phyloP scores from a whole-genome alignment of 2,113 vertebrate genomes.

The Octodon degus region DNA sequence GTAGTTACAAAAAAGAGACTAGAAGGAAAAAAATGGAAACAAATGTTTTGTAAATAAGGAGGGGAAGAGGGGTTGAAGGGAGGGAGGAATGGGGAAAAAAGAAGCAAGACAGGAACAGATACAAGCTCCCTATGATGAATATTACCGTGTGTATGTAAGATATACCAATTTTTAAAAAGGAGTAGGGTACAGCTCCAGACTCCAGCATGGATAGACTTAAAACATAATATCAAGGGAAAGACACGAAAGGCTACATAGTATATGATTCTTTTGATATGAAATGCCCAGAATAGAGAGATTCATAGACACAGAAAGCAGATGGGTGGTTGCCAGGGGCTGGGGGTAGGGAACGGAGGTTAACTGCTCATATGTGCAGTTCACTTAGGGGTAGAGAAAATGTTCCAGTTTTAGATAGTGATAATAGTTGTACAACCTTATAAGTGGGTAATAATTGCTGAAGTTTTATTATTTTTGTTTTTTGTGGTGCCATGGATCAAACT shows the following conservation, averaged over 20 bases:
- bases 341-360: not conserved
- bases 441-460: not conserved
- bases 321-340: not conserved
- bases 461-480: no score
- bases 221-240: not conserved
- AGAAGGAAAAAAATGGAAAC: not conserved
- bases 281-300: not conserved
- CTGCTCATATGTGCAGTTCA: not conserved
- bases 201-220: accelerated
- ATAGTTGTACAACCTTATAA: not conserved
- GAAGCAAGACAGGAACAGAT: not conserved
- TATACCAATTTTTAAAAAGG: not conserved
- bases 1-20: not conserved
- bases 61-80: not conserved
- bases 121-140: not conserved
- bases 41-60: not conserved
- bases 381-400: not conserved
- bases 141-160: not conserved
- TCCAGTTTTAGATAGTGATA: not conserved
- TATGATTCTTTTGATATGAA: not conserved
- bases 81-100: not conserved
- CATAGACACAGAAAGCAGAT: not conserved
- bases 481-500: no score
- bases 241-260: accelerated
- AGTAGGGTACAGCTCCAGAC: accelerated